Evolutionary conservation across 2,888 invertebrate genomes (phyloP).

Genomic region (Gortyna flavago): DNA sequence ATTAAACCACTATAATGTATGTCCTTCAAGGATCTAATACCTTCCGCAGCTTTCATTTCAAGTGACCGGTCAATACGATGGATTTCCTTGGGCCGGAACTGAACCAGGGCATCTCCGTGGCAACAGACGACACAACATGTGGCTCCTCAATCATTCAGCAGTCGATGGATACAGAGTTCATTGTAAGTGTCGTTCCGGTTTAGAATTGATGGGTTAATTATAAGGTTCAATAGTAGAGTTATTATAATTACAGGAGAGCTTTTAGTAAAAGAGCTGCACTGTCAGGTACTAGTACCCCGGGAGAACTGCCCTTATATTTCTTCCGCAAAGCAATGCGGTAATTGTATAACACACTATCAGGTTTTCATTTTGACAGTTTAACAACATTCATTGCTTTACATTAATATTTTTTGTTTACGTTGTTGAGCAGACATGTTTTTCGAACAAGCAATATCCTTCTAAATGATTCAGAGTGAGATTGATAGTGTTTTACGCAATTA

Average conservation of each 20-base stretch:
- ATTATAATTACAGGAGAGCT: background rate
- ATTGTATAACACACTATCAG: background rate
- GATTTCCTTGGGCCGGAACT: constrained; percentile 75
- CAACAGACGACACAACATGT: constrained; percentile 76
- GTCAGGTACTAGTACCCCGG: background rate
- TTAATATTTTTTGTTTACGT: too few relatives aligned
- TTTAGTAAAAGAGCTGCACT: background rate
- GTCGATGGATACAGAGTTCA: constrained; percentile 21
- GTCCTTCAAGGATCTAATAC: constrained; percentile 11
- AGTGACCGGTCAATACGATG: constrained; percentile 57
- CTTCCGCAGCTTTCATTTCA: constrained; percentile 8
- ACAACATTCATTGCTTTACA: too few relatives aligned
- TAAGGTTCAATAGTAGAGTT: background rate
- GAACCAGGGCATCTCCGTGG: constrained; percentile 78
- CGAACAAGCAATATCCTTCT: too few relatives aligned
- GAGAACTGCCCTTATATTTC: background rate
- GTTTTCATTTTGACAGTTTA: background rate
- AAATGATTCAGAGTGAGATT: background rate
- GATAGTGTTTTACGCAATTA: background rate
- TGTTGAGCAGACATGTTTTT: too few relatives aligned
- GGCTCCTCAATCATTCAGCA: constrained; percentile 61
- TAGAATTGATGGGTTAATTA: constrained; percentile 10
- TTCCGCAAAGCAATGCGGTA: background rate
- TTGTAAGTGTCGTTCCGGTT: background rate
- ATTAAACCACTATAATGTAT: background rate